These are phyloP conservation scores for Psittacula echo DNA, from an alignment of 2,797 vertebrate genomes.

Conservation along the genomic window DNA sequence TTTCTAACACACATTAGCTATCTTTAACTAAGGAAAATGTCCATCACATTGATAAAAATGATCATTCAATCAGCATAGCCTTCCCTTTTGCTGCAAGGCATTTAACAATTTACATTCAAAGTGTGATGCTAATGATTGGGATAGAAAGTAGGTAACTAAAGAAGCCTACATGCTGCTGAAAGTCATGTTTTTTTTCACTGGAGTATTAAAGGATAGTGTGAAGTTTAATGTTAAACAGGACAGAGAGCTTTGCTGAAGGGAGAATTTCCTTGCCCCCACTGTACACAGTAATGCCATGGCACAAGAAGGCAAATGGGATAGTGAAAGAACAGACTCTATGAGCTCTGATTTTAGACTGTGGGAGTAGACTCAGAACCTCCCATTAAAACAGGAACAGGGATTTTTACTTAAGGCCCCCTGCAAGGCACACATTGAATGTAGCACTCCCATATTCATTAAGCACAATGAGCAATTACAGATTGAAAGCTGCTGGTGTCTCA, in stretches of 20 bases:
- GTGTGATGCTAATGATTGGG: not conserved
- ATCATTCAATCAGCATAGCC: not conserved
- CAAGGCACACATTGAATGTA: fast-evolving
- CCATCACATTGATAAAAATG: not conserved
- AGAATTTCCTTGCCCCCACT: not conserved
- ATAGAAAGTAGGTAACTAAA: not conserved
- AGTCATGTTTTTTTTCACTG: not conserved
- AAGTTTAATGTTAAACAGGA: not conserved
- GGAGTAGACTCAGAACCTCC: not conserved
- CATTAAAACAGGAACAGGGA: not conserved
- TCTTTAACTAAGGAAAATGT: not conserved
- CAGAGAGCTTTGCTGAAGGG: not conserved
- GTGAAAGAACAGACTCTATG: not conserved
- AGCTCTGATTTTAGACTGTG: not conserved
- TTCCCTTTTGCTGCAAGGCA: not conserved
- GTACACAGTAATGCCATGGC: fast-evolving
- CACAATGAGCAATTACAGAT: not conserved
- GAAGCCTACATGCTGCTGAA: not conserved
- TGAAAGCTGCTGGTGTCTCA: slow-evolving; percentile 51
- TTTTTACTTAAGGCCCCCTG: not conserved
- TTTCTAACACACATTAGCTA: not conserved
- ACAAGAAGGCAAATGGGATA: not conserved
- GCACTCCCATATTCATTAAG: not conserved
- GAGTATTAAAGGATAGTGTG: not conserved
- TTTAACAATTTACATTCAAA: not conserved